Percentiles rank a stretch among this genome's conserved stretches.
Conservation (phyloP, 2,888 invertebrate genomes). For the Lithosia quadra region DNA sequence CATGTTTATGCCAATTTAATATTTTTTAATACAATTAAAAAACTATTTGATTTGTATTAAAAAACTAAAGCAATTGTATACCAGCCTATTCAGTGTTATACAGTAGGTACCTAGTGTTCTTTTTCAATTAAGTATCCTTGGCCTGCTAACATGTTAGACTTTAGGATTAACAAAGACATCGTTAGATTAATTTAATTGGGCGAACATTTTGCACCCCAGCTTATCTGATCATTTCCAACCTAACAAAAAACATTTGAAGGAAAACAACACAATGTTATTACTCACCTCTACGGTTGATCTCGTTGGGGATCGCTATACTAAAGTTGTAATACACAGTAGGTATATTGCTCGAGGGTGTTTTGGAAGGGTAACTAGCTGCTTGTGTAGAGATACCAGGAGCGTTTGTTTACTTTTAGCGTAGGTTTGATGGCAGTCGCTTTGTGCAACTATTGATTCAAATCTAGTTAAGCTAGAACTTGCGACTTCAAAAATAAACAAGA, state of each 20-base stretch:
- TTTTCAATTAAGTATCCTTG: not conserved
- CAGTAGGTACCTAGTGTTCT: too few relatives aligned
- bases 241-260: slow-evolving; percentile 10
- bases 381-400: not conserved
- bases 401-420: slow-evolving; percentile 5
- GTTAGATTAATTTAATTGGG: not conserved
- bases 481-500: not conserved
- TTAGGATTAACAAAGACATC: not conserved
- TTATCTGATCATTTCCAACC: not conserved
- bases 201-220: slow-evolving; percentile 4
- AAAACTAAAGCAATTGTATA: too few relatives aligned
- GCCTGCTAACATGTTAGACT: not conserved
- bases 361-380: not conserved
- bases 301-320: slow-evolving; percentile 3
- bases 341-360: slow-evolving; percentile 9
- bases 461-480: not conserved
- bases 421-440: slow-evolving; percentile 1
- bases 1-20: not conserved
- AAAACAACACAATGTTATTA: slow-evolving; percentile 10
- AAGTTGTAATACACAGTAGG: slow-evolving; percentile 11
- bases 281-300: slow-evolving; percentile 2
- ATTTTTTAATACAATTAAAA: not conserved
- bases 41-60: too few relatives aligned
- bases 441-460: not conserved
- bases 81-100: too few relatives aligned